These are phyloP conservation scores for Zaprionus kolodkinae DNA, from an alignment of 1,140 invertebrate species.

Conservation along the genomic window DNA sequence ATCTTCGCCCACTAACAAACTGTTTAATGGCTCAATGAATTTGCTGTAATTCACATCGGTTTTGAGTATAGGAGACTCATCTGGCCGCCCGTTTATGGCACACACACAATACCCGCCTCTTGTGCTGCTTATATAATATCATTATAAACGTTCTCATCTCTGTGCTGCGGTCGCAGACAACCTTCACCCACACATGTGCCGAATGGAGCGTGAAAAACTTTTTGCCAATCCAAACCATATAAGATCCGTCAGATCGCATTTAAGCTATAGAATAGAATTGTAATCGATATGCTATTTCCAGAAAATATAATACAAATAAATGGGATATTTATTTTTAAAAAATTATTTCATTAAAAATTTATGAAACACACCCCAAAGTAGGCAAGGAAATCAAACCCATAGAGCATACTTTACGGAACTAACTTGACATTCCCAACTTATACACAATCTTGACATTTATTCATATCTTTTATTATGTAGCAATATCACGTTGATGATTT, in stretches of 20 bases:
- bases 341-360: too few relatives aligned
- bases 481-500: conserved; percentile 80
- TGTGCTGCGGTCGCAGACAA: conserved; percentile 61
- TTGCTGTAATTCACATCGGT: conserved; percentile 58
- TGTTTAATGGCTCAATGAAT: conserved; percentile 72
- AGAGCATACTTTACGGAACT: background rate
- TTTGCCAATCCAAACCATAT: conserved; percentile 40
- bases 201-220: conserved; percentile 60
- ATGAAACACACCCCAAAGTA: background rate
- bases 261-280: background rate
- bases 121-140: conserved; percentile 21
- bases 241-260: conserved; percentile 4
- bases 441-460: conserved; percentile 39
- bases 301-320: background rate
- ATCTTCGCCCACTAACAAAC: conserved; percentile 37
- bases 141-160: conserved; percentile 24
- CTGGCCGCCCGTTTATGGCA: conserved; percentile 62
- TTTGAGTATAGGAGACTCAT: conserved; percentile 61
- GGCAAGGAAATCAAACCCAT: background rate
- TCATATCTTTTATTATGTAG: conserved; percentile 68
- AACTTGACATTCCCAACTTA: background rate
- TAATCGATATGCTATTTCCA: background rate
- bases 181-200: conserved; percentile 75
- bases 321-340: background rate
- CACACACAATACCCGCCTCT: conserved; percentile 24